Base-by-base conservation (phyloP, 2,797 vertebrate species). In the Oryzias sinensis region DNA sequence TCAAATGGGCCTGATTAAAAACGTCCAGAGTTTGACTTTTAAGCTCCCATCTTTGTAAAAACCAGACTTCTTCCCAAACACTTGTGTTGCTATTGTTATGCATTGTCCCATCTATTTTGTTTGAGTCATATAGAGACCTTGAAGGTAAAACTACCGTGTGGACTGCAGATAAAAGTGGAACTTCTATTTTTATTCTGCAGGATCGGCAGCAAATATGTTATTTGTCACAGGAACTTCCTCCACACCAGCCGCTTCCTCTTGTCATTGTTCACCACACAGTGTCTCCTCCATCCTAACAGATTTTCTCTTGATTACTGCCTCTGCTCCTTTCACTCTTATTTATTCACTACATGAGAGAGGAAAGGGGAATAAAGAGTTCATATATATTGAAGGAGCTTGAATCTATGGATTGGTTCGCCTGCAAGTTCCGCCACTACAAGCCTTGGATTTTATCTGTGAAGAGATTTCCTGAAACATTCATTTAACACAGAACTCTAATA, bases 401-500 rank as follows among this genome's bases (percentile, higher is more conserved):
- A 53, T 54, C 55, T 53, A 62, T 49, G 62, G 48, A 77, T 74
- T 66, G 61, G 55, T 77, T 62, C 18, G 5, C 43, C 62, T 70
- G 61, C 18, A 20, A 72, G 47, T 71, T 56, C 69, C 52, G 49
- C 56, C 47, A 43, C 49, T 44, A 68, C 55, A 71, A 53, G 59
- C 49, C 33, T 45, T 1, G 5, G 22, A 14, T 17, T 47, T 42
- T 48, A 54, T 40, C 56, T 59, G 55, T 53, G 49, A 75, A 74
- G 80, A 68, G 65, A 70, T 70, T 55, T 59, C n/a, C 17, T 84
- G 53, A 82, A 85, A 87, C 59, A 81, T 84, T 78, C 74, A 84
- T 87, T 78, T 70, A 74, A 81, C 69, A 74, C 76, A 9, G 72
- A 78, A 62, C 49, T 80, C 80, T 82, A 83, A 88, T 84, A 77